Percentiles rank a stretch among this genome's conserved stretches.
phyloP scores from a whole-genome alignment of 1,140 invertebrate species.

The Aphelinus certus region DNA sequence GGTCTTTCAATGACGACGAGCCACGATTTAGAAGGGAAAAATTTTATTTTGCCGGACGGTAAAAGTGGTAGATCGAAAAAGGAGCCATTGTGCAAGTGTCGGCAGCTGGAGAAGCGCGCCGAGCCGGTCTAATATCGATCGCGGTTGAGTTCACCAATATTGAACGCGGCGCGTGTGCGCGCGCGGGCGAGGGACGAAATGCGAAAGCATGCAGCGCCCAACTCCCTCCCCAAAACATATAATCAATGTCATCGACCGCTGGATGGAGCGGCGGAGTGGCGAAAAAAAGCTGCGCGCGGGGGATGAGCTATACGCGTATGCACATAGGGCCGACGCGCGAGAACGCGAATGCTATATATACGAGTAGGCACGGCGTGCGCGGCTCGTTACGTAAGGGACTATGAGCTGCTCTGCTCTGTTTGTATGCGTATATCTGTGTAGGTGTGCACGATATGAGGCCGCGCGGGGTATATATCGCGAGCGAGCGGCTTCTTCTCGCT shows the following conservation, averaged over 20 bases:
- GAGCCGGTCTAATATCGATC: no score
- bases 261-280: not conserved
- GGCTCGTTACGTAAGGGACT: no score
- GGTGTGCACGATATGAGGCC: not conserved
- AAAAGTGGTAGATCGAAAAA: no score
- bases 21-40: no score
- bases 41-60: no score
- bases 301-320: not conserved
- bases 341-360: not conserved
- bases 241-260: constrained; percentile 1
- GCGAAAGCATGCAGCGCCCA: not conserved
- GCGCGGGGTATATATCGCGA: constrained; percentile 1
- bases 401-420: no score
- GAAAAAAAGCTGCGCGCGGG: not conserved
- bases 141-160: not conserved
- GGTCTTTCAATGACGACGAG: no score
- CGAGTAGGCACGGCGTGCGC: not conserved
- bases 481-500: no score
- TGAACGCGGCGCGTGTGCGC: not conserved
- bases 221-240: not conserved
- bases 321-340: not conserved
- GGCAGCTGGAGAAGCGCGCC: no score
- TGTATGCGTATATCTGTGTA: not conserved
- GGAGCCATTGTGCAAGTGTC: no score
- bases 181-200: not conserved